Evolutionary conservation across 2,113 vertebrate genomes (phyloP), one percentile per base, ranked within the genome.

Genomic region (Canis aureus): DNA sequence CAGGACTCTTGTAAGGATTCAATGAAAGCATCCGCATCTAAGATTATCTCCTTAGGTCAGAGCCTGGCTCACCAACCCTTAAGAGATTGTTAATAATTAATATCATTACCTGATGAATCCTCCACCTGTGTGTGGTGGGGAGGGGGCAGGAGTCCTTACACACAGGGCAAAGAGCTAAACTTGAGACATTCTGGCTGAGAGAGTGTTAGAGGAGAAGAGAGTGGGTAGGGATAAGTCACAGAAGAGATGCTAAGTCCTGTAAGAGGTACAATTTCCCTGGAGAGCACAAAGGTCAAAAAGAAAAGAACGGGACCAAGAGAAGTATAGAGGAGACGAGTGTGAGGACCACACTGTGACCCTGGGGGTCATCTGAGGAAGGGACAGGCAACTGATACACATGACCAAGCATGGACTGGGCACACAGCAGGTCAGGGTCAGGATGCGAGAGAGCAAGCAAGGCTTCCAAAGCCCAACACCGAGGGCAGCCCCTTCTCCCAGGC

Each of bases 11-110:
- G 59, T 60, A n/a, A 85, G n/a, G 23, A 64, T 69, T 74, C 60
- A 78, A 82, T n/a, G 38, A 91, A 55, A 78, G 32, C 55, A 87
- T 74, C 57, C 51, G 83, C 74, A 73, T 38, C 74, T 67, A 94
- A 80, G 38, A 93, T 92, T 91, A 91, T 32, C 69, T 81, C n/a
- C 66, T 94, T 81, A 94, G 79, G 25, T 83, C 17, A 90, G 49
- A 95, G 51, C n/a, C 96, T 92, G 51, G 66, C 43, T 88, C 69
- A 29, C 76, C n/a, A 97, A 16, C 57, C n/a, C 53, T 71, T 96
- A 67, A 17, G 64, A 64, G 76, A 78, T 55, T 55, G n/a, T 19
- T 94, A 76, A 43, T 89, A 91, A 90, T 64, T 64, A 59, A 79
- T n/a, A 90, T 86, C 15, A 89, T 59, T 95, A 66, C 32, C 51